Evolutionary conservation across 1,140 invertebrate species (phyloP).

Genomic region (Macrostomum lignano): DNA sequence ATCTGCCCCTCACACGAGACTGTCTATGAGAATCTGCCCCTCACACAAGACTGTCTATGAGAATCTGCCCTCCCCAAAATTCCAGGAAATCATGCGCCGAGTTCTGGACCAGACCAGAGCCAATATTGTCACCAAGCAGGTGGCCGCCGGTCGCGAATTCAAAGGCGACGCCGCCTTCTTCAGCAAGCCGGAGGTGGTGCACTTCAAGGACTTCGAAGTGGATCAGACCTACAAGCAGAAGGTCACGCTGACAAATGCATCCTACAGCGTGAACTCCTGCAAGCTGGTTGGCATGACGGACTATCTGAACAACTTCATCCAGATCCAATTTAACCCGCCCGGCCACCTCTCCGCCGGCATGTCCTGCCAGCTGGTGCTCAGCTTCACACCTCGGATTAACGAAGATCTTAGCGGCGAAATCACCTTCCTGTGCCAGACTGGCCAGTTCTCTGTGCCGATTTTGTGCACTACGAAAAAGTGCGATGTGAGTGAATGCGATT

Average conservation of each 20-base stretch:
- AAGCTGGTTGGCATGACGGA: constrained; percentile 21
- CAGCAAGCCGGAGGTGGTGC: constrained; percentile 19
- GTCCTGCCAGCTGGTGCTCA: constrained; percentile 24
- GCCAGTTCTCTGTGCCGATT: constrained; percentile 21
- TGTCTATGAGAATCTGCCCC: too few relatives aligned
- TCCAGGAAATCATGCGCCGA: constrained; percentile 18
- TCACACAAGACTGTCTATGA: too few relatives aligned
- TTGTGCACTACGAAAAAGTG: constrained; percentile 26
- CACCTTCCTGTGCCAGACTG: constrained; percentile 24
- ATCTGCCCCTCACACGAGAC: too few relatives aligned
- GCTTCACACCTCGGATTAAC: constrained; percentile 27
- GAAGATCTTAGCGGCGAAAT: constrained; percentile 23
- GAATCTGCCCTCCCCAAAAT: background rate
- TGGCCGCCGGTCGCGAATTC: constrained; percentile 21
- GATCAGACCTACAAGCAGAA: constrained; percentile 23
- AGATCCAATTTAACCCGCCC: constrained; percentile 22
- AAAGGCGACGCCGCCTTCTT: constrained; percentile 22
- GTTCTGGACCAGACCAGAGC: constrained; percentile 17
- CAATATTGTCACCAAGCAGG: constrained; percentile 19
- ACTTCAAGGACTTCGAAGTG: constrained; percentile 24
- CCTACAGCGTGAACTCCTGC: constrained; percentile 23
- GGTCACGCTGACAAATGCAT: constrained; percentile 24
- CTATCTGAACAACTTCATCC: constrained; percentile 9
- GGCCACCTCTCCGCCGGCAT: constrained; percentile 28
- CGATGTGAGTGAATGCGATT: constrained; percentile 15